phyloP scores from a whole-genome alignment of 2,888 invertebrate species.

The Frankliniella fusca region DNA sequence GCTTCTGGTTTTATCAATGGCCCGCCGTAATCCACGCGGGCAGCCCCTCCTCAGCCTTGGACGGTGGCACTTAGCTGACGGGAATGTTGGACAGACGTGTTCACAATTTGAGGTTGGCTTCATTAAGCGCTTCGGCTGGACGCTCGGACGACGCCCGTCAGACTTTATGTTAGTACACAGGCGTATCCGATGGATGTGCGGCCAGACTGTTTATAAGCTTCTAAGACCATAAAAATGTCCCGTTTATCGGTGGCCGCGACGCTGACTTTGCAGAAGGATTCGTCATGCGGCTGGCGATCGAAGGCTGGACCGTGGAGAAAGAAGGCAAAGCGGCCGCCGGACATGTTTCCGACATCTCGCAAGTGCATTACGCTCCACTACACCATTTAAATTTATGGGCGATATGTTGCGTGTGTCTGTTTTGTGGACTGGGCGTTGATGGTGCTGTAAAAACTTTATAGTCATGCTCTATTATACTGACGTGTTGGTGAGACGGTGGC shows the following conservation, averaged over 20 bases:
- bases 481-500: too few species aligned
- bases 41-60: too few species aligned
- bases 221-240: constrained; percentile 1
- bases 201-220: not conserved
- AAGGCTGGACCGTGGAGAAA: not conserved
- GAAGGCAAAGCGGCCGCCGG: too few species aligned
- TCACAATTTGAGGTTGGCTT: not conserved
- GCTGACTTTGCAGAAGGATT: not conserved
- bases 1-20: not conserved
- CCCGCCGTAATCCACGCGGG: too few species aligned
- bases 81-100: not conserved
- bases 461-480: not conserved
- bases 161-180: not conserved
- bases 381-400: not conserved
- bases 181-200: not conserved
- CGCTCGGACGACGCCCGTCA: not conserved
- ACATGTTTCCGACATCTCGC: not conserved
- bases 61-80: too few species aligned
- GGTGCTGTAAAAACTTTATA: not conserved
- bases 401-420: not conserved
- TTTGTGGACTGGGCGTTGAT: not conserved
- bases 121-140: not conserved
- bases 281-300: not conserved
- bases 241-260: not conserved
- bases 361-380: not conserved